Evolutionary conservation across 2,113 vertebrate species (phyloP).

Genomic region (Malurus melanocephalus): DNA sequence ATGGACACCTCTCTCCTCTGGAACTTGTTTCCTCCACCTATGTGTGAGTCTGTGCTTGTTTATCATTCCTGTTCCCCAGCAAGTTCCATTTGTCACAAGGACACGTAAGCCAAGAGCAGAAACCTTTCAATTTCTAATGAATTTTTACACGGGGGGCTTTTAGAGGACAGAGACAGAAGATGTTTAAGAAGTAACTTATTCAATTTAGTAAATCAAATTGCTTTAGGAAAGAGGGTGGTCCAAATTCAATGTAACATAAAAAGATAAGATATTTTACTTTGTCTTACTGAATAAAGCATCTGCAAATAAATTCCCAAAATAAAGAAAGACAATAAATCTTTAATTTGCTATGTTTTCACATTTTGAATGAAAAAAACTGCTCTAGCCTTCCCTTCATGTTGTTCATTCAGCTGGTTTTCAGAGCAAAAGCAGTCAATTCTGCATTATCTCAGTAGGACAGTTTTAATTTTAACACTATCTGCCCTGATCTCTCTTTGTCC

Average conservation of each 20-base stretch:
- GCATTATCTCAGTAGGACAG: constrained; percentile 35
- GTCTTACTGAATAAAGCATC: background rate
- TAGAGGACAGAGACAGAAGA: background rate
- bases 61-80: background rate
- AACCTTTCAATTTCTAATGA: background rate
- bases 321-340: background rate
- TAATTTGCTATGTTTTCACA: constrained; percentile 1
- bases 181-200: background rate
- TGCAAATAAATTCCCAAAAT: background rate
- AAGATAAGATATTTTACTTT: background rate
- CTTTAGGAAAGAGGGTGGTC: background rate
- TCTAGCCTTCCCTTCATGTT: background rate
- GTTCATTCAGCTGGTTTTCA: constrained; percentile 16
- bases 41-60: background rate
- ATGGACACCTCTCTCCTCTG: background rate
- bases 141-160: background rate
- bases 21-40: background rate
- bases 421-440: constrained; percentile 39
- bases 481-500: constrained; percentile 64
- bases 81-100: background rate
- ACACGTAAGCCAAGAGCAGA: background rate
- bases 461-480: constrained; percentile 72
- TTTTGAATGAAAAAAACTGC: background rate
- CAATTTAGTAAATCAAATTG: background rate
- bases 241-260: background rate